Conservation (phyloP, 2,113 vertebrate genomes). For the Tupaia chinensis region DNA sequence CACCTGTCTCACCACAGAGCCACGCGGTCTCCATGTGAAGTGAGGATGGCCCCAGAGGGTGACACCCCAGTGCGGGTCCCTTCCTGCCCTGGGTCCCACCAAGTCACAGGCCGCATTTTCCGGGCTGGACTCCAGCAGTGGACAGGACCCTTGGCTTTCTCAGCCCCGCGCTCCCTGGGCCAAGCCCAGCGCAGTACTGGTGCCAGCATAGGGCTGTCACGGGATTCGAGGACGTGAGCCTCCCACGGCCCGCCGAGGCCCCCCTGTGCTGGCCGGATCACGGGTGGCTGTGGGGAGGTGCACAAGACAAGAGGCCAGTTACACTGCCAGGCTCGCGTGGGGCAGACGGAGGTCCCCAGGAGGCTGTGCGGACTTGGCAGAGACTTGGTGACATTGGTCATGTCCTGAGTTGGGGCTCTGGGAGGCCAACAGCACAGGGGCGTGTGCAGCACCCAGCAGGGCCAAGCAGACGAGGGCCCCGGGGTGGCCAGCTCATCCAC, state of each 20-base stretch:
- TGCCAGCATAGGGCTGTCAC: accelerated
- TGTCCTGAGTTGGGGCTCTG: too few relatives aligned
- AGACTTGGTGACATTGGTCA: accelerated
- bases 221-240: accelerated
- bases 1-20: too few relatives aligned
- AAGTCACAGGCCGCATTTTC: too few relatives aligned
- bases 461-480: accelerated
- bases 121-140: too few relatives aligned
- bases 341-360: neutral
- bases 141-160: neutral
- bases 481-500: accelerated
- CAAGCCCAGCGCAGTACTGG: accelerated
- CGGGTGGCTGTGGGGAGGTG: accelerated
- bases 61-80: too few relatives aligned
- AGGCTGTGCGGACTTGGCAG: neutral
- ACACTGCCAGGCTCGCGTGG: accelerated
- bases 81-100: too few relatives aligned
- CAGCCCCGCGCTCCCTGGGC: neutral
- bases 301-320: neutral
- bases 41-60: too few relatives aligned
- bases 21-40: too few relatives aligned
- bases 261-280: neutral
- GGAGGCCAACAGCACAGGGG: accelerated
- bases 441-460: too few relatives aligned
- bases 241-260: accelerated